These are phyloP conservation scores for Cosmopolites sordidus DNA, from an alignment of 2,888 invertebrate genomes.

Conservation along the genomic window DNA sequence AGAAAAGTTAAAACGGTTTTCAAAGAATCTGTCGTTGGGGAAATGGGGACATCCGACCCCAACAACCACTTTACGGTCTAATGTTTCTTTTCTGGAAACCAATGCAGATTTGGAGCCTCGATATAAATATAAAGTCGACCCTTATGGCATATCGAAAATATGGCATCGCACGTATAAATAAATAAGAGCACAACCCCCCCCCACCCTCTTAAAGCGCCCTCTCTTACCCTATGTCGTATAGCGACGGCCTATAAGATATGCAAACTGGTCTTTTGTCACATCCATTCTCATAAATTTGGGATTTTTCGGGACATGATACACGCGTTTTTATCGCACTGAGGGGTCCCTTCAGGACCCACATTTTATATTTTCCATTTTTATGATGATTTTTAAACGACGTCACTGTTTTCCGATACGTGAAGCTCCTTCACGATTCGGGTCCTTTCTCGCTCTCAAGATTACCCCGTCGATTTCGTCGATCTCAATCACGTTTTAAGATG, in stretches of 20 bases:
- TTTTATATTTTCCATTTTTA: constrained; percentile 19
- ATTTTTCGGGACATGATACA: constrained; percentile 36
- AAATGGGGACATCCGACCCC: no score
- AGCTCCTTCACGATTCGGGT: background rate
- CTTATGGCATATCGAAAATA: constrained; percentile 27
- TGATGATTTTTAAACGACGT: constrained; percentile 18
- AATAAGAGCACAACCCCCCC: constrained; percentile 13
- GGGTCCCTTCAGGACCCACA: background rate
- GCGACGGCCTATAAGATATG: constrained; percentile 42
- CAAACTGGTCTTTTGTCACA: constrained; percentile 44
- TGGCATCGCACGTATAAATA: constrained; percentile 32
- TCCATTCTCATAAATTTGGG: constrained; percentile 42
- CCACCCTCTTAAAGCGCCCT: constrained; percentile 15
- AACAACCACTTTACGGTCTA: no score
- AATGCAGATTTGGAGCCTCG: background rate
- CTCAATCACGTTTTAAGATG: no score
- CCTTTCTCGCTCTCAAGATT: no score
- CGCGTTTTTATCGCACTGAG: constrained; percentile 21
- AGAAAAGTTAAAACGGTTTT: no score
- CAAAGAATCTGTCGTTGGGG: no score
- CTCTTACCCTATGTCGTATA: no score
- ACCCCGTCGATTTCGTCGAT: no score
- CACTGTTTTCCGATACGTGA: background rate
- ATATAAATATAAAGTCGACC: constrained; percentile 4
- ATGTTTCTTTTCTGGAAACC: background rate